phyloP scores from a whole-genome alignment of 2,113 vertebrate species.

The Atrichornis clamosus region DNA sequence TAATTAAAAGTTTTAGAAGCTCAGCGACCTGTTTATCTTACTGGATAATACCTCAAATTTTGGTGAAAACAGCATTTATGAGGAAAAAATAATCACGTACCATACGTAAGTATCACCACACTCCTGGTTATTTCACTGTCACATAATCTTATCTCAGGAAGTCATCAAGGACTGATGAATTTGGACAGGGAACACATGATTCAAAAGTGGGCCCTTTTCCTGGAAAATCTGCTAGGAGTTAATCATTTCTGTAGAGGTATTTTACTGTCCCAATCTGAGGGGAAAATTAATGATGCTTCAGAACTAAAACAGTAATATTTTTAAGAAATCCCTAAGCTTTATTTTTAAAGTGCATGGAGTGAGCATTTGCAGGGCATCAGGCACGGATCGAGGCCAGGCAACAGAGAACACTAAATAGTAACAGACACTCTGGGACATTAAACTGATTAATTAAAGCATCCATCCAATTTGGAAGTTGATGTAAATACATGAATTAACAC shows the following conservation, averaged over 20 bases:
- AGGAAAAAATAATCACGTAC: not conserved
- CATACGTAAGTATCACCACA: not conserved
- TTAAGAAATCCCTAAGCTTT: rapidly evolving
- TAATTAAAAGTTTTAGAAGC: not conserved
- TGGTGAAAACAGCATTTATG: not conserved
- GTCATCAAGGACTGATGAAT: not conserved
- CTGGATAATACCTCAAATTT: not conserved
- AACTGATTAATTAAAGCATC: not conserved
- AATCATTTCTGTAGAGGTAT: not conserved
- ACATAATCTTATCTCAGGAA: not conserved
- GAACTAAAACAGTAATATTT: not conserved
- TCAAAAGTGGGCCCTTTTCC: not conserved
- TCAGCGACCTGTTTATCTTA: not conserved
- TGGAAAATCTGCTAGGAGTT: not conserved
- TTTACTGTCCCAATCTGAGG: not conserved
- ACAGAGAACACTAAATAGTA: not conserved
- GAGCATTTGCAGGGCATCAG: not conserved
- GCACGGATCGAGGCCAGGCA: not conserved
- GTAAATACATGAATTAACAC: not conserved
- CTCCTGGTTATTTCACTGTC: not conserved
- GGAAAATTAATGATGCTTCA: not conserved
- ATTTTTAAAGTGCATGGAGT: not conserved
- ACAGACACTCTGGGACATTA: not conserved
- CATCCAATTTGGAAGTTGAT: not conserved
- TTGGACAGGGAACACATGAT: not conserved